phyloP scores from a whole-genome alignment of 2,113 vertebrate species.

The Columbina picui region DNA sequence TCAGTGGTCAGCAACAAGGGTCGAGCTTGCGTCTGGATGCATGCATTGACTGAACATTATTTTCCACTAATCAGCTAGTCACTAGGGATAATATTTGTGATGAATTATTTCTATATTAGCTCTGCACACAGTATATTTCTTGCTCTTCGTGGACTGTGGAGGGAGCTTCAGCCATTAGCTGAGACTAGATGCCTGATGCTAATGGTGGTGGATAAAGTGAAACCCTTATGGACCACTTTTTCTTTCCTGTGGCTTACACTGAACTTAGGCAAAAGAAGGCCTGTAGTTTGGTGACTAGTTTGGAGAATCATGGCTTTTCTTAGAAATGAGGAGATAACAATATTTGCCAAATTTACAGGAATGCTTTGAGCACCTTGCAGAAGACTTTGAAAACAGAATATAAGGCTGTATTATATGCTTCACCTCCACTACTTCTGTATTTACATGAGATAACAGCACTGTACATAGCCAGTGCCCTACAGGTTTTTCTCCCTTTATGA shows the following conservation, averaged over 20 bases:
- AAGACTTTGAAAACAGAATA: not conserved
- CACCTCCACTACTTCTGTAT: not conserved
- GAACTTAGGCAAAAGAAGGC: not conserved
- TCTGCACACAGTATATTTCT: not conserved
- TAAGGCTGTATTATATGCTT: not conserved
- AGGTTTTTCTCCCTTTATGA: conserved; percentile 30
- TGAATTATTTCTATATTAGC: not conserved
- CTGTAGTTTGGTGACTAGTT: not conserved
- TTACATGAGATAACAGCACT: not conserved
- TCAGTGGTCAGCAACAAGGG: not conserved
- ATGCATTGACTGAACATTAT: not conserved
- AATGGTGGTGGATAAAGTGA: not conserved
- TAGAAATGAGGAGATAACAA: not conserved
- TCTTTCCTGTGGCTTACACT: not conserved
- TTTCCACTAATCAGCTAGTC: not conserved
- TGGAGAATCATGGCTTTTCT: not conserved
- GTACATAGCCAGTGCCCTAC: not conserved
- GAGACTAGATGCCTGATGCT: not conserved
- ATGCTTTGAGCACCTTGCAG: not conserved
- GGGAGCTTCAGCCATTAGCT: not conserved
- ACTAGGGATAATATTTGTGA: not conserved
- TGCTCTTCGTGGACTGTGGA: not conserved
- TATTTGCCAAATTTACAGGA: not conserved
- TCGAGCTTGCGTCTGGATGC: not conserved
- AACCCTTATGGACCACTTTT: not conserved